Percentiles rank a stretch among this genome's conserved stretches.
Conservation (phyloP, 2,888 invertebrate genomes). For the Caprella mutica region DNA sequence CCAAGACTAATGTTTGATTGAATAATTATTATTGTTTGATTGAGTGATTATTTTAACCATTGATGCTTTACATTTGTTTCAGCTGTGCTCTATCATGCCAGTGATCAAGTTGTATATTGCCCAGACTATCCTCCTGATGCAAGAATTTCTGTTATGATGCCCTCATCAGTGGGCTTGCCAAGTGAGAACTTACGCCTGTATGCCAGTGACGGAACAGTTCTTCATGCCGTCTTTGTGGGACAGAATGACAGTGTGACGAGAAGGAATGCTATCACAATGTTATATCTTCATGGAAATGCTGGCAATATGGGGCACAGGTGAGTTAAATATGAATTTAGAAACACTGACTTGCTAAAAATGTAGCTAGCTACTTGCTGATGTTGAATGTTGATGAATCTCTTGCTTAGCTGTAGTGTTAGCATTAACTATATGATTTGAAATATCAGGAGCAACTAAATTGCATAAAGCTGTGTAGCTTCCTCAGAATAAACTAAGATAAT, state of each 20-base stretch:
- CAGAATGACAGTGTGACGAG: constrained; percentile 55
- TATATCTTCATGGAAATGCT: constrained; percentile 92
- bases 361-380: no score
- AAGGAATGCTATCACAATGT: constrained; percentile 58
- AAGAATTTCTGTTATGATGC: constrained; percentile 73
- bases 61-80: constrained; percentile 11
- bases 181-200: constrained; percentile 70
- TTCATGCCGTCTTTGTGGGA: constrained; percentile 70
- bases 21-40: no score
- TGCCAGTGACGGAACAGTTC: constrained; percentile 60
- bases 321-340: no score
- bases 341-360: no score
- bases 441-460: no score
- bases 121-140: constrained; percentile 83
- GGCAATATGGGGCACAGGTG: constrained; percentile 90
- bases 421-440: no score
- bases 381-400: no score
- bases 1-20: neutral
- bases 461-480: no score
- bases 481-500: no score
- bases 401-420: no score
- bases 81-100: constrained; percentile 73
- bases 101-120: constrained; percentile 75
- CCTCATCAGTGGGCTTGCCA: constrained; percentile 70
- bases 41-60: no score